These are phyloP conservation scores for Euplagia quadripunctaria DNA, from an alignment of 2,888 invertebrate species.

Conservation along the genomic window DNA sequence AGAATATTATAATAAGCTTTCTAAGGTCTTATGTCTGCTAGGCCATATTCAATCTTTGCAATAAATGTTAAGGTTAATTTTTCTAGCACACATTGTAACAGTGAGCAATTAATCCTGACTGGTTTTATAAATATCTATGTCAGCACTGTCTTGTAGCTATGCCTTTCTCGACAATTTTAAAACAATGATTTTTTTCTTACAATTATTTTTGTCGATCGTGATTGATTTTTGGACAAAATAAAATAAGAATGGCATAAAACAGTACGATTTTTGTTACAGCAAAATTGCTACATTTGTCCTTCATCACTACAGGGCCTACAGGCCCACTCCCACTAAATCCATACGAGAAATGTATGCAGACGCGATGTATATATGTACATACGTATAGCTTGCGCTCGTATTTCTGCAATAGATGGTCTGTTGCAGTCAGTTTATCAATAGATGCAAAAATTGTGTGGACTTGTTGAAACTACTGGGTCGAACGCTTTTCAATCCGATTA, in stretches of 20 bases:
- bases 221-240: not conserved
- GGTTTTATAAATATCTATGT: not conserved
- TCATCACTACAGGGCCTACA: not conserved
- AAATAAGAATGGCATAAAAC: not conserved
- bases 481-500: conserved; percentile 8
- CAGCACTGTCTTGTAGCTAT: not conserved
- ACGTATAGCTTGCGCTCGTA: not conserved
- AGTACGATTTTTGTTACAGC: not conserved
- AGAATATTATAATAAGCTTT: not conserved
- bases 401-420: not conserved
- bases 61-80: not conserved
- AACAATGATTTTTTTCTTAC: not conserved
- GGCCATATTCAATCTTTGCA: not conserved
- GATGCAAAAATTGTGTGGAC: conserved; percentile 1
- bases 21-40: not conserved
- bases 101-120: not conserved
- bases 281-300: not conserved
- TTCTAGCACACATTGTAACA: not conserved
- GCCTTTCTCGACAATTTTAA: not conserved
- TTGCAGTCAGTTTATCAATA: not conserved
- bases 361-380: not conserved
- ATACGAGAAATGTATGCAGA: not conserved
- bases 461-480: conserved; percentile 9
- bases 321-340: not conserved
- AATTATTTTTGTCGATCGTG: not conserved